Conservation (phyloP, 2,888 invertebrate genomes). For the Oithona nana region DNA sequence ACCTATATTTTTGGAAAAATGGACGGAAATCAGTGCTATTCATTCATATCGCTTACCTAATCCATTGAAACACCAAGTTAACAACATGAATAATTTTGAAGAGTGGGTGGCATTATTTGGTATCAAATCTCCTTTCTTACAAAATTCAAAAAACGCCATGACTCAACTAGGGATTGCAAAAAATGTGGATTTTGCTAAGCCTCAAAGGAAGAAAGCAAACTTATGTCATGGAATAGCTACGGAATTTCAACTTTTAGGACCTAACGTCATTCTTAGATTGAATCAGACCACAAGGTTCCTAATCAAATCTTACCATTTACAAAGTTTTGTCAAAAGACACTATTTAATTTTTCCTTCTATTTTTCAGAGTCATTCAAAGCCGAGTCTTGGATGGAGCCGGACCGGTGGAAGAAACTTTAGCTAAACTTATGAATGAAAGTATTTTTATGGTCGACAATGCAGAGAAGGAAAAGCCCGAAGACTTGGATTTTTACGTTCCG, state of each 20-base stretch:
- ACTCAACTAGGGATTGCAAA: background rate
- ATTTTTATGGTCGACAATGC: background rate
- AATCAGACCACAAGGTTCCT: background rate
- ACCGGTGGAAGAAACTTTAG: background rate
- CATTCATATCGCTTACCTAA: background rate
- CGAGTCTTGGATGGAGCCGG: background rate
- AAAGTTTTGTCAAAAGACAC: too few relatives aligned
- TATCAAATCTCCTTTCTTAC: too few relatives aligned
- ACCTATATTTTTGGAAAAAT: background rate
- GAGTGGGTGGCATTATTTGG: background rate
- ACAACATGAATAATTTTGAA: constrained; percentile 2
- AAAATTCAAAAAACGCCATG: too few relatives aligned
- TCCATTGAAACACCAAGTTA: background rate
- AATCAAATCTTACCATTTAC: too few relatives aligned
- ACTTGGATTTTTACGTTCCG: background rate
- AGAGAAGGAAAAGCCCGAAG: background rate
- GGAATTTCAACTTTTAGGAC: constrained; percentile 1
- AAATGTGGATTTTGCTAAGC: background rate
- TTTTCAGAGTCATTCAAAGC: too few relatives aligned
- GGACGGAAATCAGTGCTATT: background rate
- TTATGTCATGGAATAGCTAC: background rate
- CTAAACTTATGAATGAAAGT: background rate
- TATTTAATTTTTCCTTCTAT: too few relatives aligned
- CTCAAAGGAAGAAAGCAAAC: background rate
- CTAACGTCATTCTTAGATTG: background rate